These are phyloP conservation scores for Porites evermanni DNA, from an alignment of 92 coral and sea anemone genomes.

Conservation along the genomic window DNA sequence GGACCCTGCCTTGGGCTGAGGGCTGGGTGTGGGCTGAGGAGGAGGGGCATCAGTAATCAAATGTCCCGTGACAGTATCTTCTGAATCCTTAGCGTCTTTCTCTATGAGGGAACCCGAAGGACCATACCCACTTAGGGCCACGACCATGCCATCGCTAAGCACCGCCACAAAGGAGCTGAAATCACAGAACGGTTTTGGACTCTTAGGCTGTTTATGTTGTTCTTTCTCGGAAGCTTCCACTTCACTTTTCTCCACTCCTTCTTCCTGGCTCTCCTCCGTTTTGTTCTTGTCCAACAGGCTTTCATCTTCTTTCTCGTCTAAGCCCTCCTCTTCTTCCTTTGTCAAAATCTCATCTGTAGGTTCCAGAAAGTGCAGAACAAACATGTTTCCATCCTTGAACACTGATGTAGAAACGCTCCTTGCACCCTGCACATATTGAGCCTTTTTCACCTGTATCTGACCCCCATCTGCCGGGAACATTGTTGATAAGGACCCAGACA, in stretches of 20 bases:
- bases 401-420: conserved; percentile 82
- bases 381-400: conserved; percentile 89
- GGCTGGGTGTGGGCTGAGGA: conserved; percentile 84
- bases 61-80: conserved; percentile 40
- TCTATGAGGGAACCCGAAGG: conserved; percentile 69
- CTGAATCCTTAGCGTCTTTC: conserved; percentile 50
- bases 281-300: conserved; percentile 21
- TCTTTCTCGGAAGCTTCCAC: conserved; percentile 67
- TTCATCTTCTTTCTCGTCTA: conserved; percentile 35
- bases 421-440: conserved; percentile 82
- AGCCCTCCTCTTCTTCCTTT: conserved; percentile 65
- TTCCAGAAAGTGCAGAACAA: conserved; percentile 87
- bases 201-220: conserved; percentile 27
- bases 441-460: conserved; percentile 84
- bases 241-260: conserved; percentile 88
- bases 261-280: conserved; percentile 28
- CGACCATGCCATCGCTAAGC: conserved; percentile 93
- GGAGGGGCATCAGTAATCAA: conserved; percentile 53
- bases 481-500: conserved; percentile 87
- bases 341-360: conserved; percentile 82
- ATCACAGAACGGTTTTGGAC: conserved; percentile 80
- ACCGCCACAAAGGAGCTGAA: conserved; percentile 94
- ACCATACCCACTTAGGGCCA: conserved; percentile 92
- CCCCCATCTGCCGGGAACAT: conserved; percentile 97
- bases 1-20: conserved; percentile 92